Evolutionary conservation across 1,140 invertebrate genomes (phyloP), one percentile per base, ranked within the genome.

Genomic region (Aphis craccivora): DNA sequence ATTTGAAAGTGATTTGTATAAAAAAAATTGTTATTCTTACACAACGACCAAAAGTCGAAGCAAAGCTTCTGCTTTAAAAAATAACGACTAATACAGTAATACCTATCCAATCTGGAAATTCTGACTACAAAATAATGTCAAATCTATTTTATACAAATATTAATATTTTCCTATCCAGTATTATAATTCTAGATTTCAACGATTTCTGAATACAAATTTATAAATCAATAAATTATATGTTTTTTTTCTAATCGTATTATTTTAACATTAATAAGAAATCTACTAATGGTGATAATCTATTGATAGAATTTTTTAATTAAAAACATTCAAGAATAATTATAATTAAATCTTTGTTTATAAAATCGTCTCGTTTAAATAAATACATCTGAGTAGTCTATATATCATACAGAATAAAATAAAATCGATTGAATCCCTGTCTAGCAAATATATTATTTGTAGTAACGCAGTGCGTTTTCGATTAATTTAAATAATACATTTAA

Each of bases 401-500:
- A n/a, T 76, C n/a, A 76, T 76, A n/a, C 14, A 76, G 30, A 76
- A 76, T n/a, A 76, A 76, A 76, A 76, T 76, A 76, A 30, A 18
- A 35, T n/a, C 84, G 14, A 86, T 86, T 37, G 43, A 86, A 86
- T 25, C 84, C 84, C 40, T 30, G 40, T 43, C 23, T 5, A 25
- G 37, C 2, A 45, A 45, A 86, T 86, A n/a, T 86, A 45, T 86
- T 86, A 45, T 51, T 88, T 51, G 37, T 48, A 40, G 81, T 18
- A 11, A 48, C 43, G 25, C 43, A 86, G 6, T 86, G 22, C 23
- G 83, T 43, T 86, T 53, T 89, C 48, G 20, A 89, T 89, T 40
- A 53, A 89, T 55, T 89, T 55, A 35, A 53, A 89, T 55, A 55
- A 89, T 55, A 55, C 23, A 55, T 89, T 89, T 53, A 55, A 55